These are phyloP conservation scores for Garra rufa DNA, from an alignment of 2,113 vertebrate species.

Conservation along the genomic window DNA sequence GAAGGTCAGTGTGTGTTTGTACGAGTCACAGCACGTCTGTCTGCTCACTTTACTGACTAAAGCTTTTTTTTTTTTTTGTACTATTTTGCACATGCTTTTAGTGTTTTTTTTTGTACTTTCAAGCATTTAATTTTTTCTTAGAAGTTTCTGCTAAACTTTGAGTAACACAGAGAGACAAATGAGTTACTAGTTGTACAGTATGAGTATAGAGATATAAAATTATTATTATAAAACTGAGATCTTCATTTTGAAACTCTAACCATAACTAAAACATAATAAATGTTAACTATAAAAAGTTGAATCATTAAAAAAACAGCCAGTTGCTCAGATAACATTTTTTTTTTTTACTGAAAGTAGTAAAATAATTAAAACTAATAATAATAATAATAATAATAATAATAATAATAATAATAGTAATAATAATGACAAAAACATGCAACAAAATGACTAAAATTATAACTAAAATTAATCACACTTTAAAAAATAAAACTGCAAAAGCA, in stretches of 20 bases:
- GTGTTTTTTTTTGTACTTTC: neutral
- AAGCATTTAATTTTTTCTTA: neutral
- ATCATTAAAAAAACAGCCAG: neutral
- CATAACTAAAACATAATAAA: neutral
- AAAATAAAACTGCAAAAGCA: too few species aligned
- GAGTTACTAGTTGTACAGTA: neutral
- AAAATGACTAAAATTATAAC: neutral
- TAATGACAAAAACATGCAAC: neutral
- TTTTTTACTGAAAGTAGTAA: neutral
- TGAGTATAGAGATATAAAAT: neutral
- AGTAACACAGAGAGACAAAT: neutral
- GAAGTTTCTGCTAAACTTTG: too few species aligned
- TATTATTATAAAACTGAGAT: too few species aligned
- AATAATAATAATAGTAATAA: too few species aligned
- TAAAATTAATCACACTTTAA: neutral
- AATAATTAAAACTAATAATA: neutral
- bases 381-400: neutral
- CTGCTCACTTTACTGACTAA: neutral
- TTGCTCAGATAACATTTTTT: neutral
- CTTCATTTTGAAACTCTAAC: neutral
- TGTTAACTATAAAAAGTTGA: neutral
- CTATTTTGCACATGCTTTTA: neutral
- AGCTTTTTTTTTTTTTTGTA: neutral
- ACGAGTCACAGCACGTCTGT: too few species aligned
- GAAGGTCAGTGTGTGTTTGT: constrained; percentile 27